Evolutionary conservation across 2,113 vertebrate species (phyloP).

Genomic region (Labeo rohita): DNA sequence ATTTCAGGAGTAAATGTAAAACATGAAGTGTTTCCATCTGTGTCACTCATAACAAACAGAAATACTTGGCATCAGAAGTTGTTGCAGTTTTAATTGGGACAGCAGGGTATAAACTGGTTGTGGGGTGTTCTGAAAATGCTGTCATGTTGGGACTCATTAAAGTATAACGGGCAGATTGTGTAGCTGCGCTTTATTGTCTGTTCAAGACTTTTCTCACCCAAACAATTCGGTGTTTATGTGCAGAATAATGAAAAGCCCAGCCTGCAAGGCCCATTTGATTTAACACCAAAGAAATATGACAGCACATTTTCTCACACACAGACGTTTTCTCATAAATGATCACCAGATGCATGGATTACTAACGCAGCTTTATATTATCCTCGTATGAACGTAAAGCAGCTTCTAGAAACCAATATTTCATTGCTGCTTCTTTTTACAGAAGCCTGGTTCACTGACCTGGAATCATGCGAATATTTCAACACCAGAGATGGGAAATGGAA

Average conservation of each 20-base stretch:
- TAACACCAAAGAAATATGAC: conserved; percentile 6
- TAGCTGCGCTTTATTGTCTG: conserved; percentile 22
- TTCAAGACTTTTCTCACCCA: conserved; percentile 16
- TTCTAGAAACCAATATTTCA: conserved; percentile 24
- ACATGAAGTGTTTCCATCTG: background rate
- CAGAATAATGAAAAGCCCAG: conserved; percentile 15
- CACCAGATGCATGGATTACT: conserved; percentile 3
- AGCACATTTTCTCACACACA: conserved; percentile 1
- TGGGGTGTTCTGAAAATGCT: conserved; percentile 7
- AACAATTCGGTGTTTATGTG: conserved; percentile 22
- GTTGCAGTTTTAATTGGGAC: conserved; percentile 11
- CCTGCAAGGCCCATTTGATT: conserved; percentile 19
- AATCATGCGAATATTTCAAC: conserved; percentile 18
- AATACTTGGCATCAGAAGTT: background rate
- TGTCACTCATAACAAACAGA: background rate
- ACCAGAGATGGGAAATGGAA: conserved; percentile 16
- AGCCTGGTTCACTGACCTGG: conserved; percentile 41
- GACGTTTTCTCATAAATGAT: conserved; percentile 11
- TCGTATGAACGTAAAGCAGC: background rate
- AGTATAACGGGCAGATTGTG: conserved; percentile 33
- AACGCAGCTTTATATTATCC: conserved; percentile 9
- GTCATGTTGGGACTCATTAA: conserved; percentile 47
- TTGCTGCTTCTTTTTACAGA: conserved; percentile 13
- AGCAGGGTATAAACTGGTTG: conserved; percentile 1
- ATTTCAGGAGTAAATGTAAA: background rate